Evolutionary conservation across 2,888 invertebrate species (phyloP), one percentile per base, ranked within the genome.

Genomic region (Fragum fragum): DNA sequence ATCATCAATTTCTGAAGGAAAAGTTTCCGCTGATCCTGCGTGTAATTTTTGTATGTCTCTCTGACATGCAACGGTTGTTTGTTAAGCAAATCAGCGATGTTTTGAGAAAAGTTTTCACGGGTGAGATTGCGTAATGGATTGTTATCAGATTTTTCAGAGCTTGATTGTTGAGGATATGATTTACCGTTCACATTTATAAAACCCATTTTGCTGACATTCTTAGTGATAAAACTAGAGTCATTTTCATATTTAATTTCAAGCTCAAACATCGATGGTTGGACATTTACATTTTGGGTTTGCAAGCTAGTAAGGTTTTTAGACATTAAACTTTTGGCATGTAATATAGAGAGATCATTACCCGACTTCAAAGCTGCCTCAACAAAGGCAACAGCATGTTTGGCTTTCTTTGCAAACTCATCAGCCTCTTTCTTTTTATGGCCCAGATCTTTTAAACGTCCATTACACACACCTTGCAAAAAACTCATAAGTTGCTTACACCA

Each of bases 301-400:
- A 94, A 79, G 9, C 81, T 79, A 16, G 87, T 85, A 36, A 94
- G 76, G 61, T 91, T 91, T 42, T 90, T 90, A 11, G 88, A 84
- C 81, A 94, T 90, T 6, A 90, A 63, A 42, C 90, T 90, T 80
- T 92, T 92, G 9, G 92, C 88, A 79, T 90, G 91, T 16, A 94
- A 84, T n/a, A 94, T 86, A 16, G 92, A 91, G 29, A 90, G 79
- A 73, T 91, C 91, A 73, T 90, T 89, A 1, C 91, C 92, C 26
- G 90, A 87, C 18, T 89, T 96, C 68, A 98, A 95, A 39, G 97
- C 97, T 89, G 96, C 96, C 92, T 96, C 96, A 76, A 98, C 97
- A 95, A 98, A 98, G 87, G 96, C 96, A 88, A 98, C 97, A 94
- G 97, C 97, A 95, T 98, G 97, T 95, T 98, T 97, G 21, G 98